Percentiles rank a stretch among this genome's conserved stretches.
These are phyloP conservation scores for Conistra vaccinii DNA, from an alignment of 2,888 invertebrate genomes.

Conservation along the genomic window DNA sequence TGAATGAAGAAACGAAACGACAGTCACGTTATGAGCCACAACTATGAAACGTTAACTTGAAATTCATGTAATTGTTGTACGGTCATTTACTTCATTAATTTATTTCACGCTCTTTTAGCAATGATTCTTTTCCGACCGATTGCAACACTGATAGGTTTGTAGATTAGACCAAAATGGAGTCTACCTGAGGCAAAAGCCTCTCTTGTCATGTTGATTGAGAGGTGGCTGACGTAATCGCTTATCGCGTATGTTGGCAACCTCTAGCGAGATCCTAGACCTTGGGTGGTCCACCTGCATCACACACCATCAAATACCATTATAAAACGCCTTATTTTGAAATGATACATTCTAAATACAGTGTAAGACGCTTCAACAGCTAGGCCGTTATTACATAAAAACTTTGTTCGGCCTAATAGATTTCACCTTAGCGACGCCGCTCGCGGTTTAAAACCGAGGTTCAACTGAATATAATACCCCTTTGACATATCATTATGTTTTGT, in stretches of 20 bases:
- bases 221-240: conserved; percentile 58
- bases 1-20: conserved; percentile 66
- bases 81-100: conserved; percentile 48
- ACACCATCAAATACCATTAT: conserved; percentile 1
- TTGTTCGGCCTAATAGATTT: conserved; percentile 49
- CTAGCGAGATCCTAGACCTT: conserved; percentile 32
- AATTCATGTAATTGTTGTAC: conserved; percentile 50
- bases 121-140: conserved; percentile 38
- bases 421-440: conserved; percentile 31
- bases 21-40: conserved; percentile 50
- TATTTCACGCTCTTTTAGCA: conserved; percentile 52
- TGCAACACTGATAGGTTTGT: conserved; percentile 39
- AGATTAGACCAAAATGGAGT: conserved; percentile 30
- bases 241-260: conserved; percentile 23
- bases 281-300: conserved; percentile 24
- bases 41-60: conserved; percentile 42
- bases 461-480: conserved; percentile 27
- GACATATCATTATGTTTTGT: conserved; percentile 23
- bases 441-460: conserved; percentile 11
- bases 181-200: conserved; percentile 45
- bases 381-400: conserved; percentile 41
- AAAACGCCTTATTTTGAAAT: conserved; percentile 32
- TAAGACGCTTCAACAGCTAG: conserved; percentile 3
- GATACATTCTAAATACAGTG: conserved; percentile 40
- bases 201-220: conserved; percentile 48